Base-by-base conservation (phyloP, 2,113 vertebrate species). In the Dendrocopos noguchii region DNA sequence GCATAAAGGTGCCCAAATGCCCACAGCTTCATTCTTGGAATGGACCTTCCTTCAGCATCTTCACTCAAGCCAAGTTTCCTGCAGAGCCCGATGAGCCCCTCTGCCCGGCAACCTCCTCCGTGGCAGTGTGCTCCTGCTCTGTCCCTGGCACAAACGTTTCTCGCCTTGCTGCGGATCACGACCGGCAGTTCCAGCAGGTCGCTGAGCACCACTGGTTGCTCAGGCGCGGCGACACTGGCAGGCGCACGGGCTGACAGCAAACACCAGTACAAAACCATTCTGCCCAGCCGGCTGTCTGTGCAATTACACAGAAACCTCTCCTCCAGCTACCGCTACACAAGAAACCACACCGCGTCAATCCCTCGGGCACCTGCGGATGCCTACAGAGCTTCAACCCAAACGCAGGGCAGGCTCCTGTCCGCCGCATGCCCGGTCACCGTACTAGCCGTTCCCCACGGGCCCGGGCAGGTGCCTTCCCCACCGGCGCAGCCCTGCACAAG, bases 231-330 rank as follows among this genome's bases (percentile, higher is more conserved):
- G 25, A 59, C 60, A 28, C 80, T 2, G 80, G 36, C 60, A 2
- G 33, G 4, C 8, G 10, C 46, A 1, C 60, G 5, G 1, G 15
- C 47, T 4, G 33, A 3, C 1, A 27, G 8, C 78, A 2, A 11
- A 1, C 55, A 12, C 27, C 55, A 2, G 4, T 2, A 28, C 42
- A 29, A 33, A 68, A 6, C 28, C 52, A 7, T 4, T 4, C 59
- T 3, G 3, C n/a, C 72, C 2, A 2, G 17, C 52, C 24, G 22
- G 42, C 50, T 25, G 6, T 1, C 64, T 1, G 14, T 1, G 64
- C 50, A 2, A 2, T 1, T 1, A 7, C 74, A 8, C 50, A 1
- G 0, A 85, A 1, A 0, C n/a, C 53, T 12, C 1, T 56, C 61
- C 78, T 12, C 6, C 9, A 4, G 72, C 57, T 10, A 9, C 50